These are phyloP conservation scores for Trimorus sp. DNA, from an alignment of 2,888 invertebrate species.

Conservation along the genomic window DNA sequence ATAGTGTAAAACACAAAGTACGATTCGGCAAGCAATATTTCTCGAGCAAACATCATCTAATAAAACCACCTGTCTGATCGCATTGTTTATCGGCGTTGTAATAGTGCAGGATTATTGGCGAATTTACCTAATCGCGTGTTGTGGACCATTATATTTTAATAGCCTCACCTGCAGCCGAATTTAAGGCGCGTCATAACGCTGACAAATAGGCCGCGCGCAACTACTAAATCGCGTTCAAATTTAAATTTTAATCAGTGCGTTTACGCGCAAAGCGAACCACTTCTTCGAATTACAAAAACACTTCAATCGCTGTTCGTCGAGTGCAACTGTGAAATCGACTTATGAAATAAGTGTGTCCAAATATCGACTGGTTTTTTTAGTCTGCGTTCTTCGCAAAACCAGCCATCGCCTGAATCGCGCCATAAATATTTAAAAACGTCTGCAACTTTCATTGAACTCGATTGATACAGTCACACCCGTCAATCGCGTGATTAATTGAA, in stretches of 20 bases:
- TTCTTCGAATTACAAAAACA: too few species aligned
- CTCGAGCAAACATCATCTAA: conserved; percentile 27
- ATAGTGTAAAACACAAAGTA: background rate
- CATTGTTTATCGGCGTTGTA: conserved; percentile 48
- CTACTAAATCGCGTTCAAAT: conserved; percentile 36
- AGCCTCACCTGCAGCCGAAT: conserved; percentile 55
- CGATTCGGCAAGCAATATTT: conserved; percentile 47
- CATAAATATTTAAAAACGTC: conserved; percentile 27
- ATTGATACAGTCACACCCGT: conserved; percentile 38
- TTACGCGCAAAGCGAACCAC: too few species aligned
- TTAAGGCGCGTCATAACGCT: conserved; percentile 44
- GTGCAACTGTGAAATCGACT: too few species aligned
- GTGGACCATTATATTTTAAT: conserved; percentile 58
- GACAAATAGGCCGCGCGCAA: conserved; percentile 31
- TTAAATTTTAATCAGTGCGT: background rate
- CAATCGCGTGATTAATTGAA: conserved; percentile 56
- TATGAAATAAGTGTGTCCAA: too few species aligned
- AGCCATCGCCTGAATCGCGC: background rate
- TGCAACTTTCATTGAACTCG: conserved; percentile 25
- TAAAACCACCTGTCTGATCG: conserved; percentile 58
- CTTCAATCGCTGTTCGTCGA: too few species aligned
- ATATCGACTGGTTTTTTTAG: too few species aligned
- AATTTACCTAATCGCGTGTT: conserved; percentile 61
- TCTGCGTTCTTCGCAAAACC: too few species aligned
- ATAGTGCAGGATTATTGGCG: conserved; percentile 56